Conservation (phyloP, 1,140 invertebrate species). For the Bradysia coprophila region DNA sequence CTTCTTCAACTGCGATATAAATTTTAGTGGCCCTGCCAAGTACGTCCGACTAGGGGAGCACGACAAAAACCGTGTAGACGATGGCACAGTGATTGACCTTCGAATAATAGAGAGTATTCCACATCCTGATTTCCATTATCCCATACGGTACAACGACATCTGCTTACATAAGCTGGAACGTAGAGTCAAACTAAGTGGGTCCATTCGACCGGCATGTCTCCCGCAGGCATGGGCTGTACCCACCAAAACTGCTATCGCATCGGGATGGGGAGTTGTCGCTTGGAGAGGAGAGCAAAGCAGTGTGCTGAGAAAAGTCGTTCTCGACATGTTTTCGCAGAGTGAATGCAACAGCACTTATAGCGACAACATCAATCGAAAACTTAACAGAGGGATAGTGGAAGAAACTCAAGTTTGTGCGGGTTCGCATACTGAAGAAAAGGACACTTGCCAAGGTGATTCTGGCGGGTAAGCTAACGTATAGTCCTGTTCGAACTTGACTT, state of each 20-base stretch:
- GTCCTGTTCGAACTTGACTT: constrained; percentile 5
- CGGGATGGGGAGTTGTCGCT: constrained; percentile 31
- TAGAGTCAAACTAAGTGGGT: constrained; percentile 25
- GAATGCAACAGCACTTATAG: constrained; percentile 10
- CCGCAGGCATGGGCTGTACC: constrained; percentile 10
- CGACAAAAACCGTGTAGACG: constrained; percentile 24
- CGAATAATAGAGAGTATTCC: constrained; percentile 22
- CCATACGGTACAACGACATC: constrained; percentile 32
- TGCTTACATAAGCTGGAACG: constrained; percentile 28
- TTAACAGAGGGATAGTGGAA: constrained; percentile 24
- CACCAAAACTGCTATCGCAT: constrained; percentile 18
- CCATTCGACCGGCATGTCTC: constrained; percentile 32
- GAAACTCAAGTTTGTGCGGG: constrained; percentile 47
- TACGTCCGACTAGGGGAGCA: constrained; percentile 30
- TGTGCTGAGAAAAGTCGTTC: constrained; percentile 28
- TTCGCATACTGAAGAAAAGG: constrained; percentile 14
- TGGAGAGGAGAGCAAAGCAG: constrained; percentile 21
- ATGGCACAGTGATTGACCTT: constrained; percentile 24
- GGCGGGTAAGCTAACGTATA: background rate
- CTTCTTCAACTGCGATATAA: background rate
- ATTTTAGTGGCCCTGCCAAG: constrained; percentile 13
- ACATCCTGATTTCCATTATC: constrained; percentile 28
- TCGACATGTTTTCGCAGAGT: constrained; percentile 16
- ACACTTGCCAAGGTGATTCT: constrained; percentile 29
- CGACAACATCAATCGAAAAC: constrained; percentile 19